Conservation (phyloP, 1,140 invertebrate genomes). For the Hyphantria cunea region DNA sequence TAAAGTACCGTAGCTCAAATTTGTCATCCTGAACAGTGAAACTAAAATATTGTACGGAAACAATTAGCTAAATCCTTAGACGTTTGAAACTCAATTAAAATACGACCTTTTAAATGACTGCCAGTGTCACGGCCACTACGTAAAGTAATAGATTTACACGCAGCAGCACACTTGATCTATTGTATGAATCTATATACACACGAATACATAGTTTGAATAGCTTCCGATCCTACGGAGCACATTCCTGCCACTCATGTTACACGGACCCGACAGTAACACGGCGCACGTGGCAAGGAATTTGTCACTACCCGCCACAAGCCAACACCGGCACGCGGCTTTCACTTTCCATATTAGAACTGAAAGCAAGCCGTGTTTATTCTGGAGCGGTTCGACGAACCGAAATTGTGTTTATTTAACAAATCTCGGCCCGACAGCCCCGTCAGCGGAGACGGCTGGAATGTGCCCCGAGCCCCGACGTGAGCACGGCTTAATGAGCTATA, state of each 20-base stretch:
- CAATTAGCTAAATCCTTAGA: too few species aligned
- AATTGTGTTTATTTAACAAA: constrained; percentile 47
- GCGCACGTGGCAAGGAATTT: constrained; percentile 57
- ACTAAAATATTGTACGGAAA: too few species aligned
- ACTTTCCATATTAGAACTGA: constrained; percentile 55
- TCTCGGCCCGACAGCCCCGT: constrained; percentile 37
- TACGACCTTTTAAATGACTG: too few species aligned
- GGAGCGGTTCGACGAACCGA: constrained; percentile 54
- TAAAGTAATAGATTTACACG: too few species aligned
- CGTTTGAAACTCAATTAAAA: too few species aligned
- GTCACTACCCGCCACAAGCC: constrained; percentile 38
- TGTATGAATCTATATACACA: constrained; percentile 9
- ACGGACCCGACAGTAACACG: constrained; percentile 21
- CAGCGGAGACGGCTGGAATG: constrained; percentile 38
- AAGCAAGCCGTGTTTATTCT: constrained; percentile 35
- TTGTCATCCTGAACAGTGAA: too few species aligned
- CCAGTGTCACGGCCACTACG: too few species aligned
- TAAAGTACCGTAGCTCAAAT: too few species aligned
- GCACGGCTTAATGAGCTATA: constrained; percentile 67
- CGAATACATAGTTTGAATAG: constrained; percentile 34
- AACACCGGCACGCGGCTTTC: constrained; percentile 44
- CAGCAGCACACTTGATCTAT: constrained; percentile 2
- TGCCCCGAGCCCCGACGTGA: constrained; percentile 39
- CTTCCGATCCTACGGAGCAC: constrained; percentile 37
- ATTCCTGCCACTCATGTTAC: constrained; percentile 45